A percentile compares a stretch with the other conserved stretches of the same genome.
These are phyloP conservation scores for Notechis scutatus DNA, from an alignment of 2,113 vertebrate species.

Conservation along the genomic window DNA sequence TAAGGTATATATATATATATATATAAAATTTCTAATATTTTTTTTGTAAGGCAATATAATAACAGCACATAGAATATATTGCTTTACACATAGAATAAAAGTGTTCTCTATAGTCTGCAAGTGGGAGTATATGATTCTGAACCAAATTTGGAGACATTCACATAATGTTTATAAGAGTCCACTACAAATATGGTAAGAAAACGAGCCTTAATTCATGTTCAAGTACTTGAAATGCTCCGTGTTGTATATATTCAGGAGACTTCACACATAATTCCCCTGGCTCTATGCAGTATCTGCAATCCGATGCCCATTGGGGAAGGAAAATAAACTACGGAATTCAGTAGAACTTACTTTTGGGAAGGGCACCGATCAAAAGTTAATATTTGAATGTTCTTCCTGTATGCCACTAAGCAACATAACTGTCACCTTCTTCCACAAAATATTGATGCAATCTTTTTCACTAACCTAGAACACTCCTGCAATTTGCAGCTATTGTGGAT, in stretches of 20 bases:
- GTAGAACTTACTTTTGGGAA: neutral
- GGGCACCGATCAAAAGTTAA: neutral
- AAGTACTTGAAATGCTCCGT: neutral
- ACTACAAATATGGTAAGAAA: neutral
- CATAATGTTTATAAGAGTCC: neutral
- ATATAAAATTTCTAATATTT: neutral
- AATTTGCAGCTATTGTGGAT: neutral
- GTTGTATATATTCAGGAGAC: neutral
- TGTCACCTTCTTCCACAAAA: neutral
- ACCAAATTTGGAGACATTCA: neutral
- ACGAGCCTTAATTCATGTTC: neutral
- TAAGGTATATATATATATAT: neutral
- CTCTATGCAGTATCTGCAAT: neutral
- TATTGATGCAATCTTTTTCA: neutral
- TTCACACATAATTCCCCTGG: too few species aligned
- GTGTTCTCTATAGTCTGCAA: neutral
- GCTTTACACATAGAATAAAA: neutral
- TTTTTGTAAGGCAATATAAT: neutral
- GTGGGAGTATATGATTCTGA: neutral
- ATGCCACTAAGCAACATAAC: neutral
- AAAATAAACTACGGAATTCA: neutral
- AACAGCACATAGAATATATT: neutral
- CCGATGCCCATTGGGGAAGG: neutral
- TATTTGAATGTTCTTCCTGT: neutral
- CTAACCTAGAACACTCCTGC: neutral